Evolutionary conservation across 2,113 vertebrate species (phyloP).

Genomic region (Heterocephalus glaber): DNA sequence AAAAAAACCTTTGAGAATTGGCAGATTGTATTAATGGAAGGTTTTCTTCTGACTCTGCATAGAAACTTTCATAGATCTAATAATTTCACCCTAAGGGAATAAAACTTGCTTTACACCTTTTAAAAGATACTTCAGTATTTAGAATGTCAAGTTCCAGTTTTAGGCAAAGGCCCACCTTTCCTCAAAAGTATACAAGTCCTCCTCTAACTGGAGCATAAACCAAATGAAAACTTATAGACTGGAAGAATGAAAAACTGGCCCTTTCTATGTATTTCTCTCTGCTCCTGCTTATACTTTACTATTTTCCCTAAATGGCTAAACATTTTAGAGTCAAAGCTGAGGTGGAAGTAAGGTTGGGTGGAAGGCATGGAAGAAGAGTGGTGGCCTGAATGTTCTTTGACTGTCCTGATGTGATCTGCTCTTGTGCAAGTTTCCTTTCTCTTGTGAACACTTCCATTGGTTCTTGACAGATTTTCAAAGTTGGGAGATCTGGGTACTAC

Average conservation of each 20-base stretch:
- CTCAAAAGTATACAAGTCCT: not conserved
- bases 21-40: not conserved
- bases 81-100: not conserved
- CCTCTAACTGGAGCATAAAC: not conserved
- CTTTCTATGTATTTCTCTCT: not conserved
- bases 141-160: not conserved
- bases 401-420: too few species aligned
- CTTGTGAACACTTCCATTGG: not conserved
- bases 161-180: not conserved
- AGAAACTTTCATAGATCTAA: not conserved
- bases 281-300: not conserved
- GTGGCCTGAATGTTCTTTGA: not conserved
- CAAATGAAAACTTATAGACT: not conserved
- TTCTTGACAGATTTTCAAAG: not conserved
- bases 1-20: not conserved
- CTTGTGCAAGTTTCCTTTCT: not conserved
- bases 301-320: not conserved
- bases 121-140: too few species aligned
- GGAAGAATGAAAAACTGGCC: not conserved
- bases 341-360: accelerated
- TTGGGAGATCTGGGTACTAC: too few species aligned
- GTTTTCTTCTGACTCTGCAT: not conserved
- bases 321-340: not conserved
- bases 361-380: not conserved
- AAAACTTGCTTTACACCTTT: not conserved